Percentiles rank a stretch among this genome's conserved stretches.
These are phyloP conservation scores for Meganola albula DNA, from an alignment of 2,888 invertebrate species.

Conservation along the genomic window DNA sequence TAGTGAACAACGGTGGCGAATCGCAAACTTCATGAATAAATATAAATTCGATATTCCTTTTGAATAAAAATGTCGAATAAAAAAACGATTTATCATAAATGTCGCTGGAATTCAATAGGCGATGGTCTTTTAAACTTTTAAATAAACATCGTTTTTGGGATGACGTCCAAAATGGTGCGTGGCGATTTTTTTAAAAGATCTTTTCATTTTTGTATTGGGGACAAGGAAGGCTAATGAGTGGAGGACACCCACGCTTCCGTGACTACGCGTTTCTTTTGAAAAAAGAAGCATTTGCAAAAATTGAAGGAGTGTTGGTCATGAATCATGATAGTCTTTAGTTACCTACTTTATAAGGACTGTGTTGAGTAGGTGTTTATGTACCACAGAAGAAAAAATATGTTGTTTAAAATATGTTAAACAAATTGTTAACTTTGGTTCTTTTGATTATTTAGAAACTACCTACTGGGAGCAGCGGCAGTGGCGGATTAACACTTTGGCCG, in stretches of 20 bases:
- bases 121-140: conserved; percentile 67
- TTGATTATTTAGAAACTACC: too few relatives aligned
- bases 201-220: conserved; percentile 47
- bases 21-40: conserved; percentile 72
- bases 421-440: too few relatives aligned
- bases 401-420: too few relatives aligned
- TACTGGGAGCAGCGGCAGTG: too few relatives aligned
- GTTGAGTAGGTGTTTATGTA: too few relatives aligned
- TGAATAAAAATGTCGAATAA: conserved; percentile 69
- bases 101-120: conserved; percentile 49
- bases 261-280: conserved; percentile 47
- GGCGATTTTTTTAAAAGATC: conserved; percentile 47
- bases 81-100: conserved; percentile 73
- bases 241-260: conserved; percentile 68
- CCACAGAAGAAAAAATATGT: too few relatives aligned
- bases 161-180: conserved; percentile 66
- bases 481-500: too few relatives aligned
- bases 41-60: conserved; percentile 71
- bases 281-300: conserved; percentile 30
- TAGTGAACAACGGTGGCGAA: conserved; percentile 71
- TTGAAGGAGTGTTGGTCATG: too few relatives aligned
- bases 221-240: conserved; percentile 72
- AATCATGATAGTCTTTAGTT: too few relatives aligned
- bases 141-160: conserved; percentile 73
- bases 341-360: too few relatives aligned